A percentile compares a stretch with the other conserved stretches of the same genome.
Conservation (phyloP, 2,888 invertebrate genomes). For the Pterostichus madidus region DNA sequence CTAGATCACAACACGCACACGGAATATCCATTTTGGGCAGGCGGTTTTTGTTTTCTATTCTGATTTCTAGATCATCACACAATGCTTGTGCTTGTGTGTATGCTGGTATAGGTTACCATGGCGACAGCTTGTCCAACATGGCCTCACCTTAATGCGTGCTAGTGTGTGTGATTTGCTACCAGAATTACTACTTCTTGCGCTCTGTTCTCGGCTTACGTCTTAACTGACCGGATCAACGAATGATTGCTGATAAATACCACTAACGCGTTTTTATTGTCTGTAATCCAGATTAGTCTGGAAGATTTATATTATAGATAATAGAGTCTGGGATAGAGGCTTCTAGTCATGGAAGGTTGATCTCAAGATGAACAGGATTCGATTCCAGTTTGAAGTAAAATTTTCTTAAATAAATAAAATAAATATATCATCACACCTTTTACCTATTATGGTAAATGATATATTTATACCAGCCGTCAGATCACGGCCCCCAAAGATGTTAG, state of each 20-base stretch:
- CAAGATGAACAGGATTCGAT: no score
- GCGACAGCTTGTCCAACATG: not conserved
- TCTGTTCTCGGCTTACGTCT: conserved; percentile 25
- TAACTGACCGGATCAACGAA: conserved; percentile 13
- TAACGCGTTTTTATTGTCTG: conserved; percentile 30
- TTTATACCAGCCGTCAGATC: no score
- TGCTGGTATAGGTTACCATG: conserved; percentile 21
- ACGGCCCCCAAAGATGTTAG: no score
- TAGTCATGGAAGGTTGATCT: no score
- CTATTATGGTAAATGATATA: no score
- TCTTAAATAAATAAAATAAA: no score
- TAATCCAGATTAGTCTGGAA: not conserved
- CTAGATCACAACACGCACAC: no score
- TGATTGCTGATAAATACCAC: conserved; percentile 15
- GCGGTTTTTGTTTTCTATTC: conserved; percentile 37
- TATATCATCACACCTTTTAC: no score
- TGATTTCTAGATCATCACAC: conserved; percentile 17
- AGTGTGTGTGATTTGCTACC: not conserved
- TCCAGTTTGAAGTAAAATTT: no score
- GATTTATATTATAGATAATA: no score
- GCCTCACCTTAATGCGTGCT: not conserved
- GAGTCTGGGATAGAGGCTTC: no score
- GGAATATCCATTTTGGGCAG: conserved; percentile 24
- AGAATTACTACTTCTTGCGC: not conserved
- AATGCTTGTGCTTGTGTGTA: not conserved